Evolutionary conservation across 2,113 vertebrate genomes (phyloP).

Genomic region (Galeopterus variegatus): DNA sequence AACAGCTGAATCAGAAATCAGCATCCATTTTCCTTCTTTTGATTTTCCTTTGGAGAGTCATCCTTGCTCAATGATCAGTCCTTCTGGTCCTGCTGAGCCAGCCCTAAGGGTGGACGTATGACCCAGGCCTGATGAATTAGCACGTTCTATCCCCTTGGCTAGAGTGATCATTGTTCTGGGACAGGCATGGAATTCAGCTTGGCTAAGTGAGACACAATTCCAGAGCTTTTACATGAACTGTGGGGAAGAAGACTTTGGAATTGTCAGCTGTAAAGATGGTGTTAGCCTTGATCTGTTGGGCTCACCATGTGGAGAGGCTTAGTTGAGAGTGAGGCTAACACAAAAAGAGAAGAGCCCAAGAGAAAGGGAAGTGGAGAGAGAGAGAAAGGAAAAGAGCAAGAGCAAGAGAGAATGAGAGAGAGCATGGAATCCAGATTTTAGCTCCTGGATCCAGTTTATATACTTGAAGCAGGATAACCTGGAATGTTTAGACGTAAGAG

Average conservation of each 20-base stretch:
- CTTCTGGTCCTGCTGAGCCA: background rate
- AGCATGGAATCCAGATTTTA: background rate
- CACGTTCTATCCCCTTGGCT: background rate
- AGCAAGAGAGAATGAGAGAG: background rate
- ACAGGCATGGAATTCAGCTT: background rate
- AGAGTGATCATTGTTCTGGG: background rate
- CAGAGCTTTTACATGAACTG: background rate
- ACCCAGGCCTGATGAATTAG: background rate
- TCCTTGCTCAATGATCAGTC: background rate
- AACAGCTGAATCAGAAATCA: conserved; percentile 49
- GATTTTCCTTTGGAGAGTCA: conserved; percentile 22
- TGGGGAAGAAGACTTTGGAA: background rate
- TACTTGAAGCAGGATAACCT: conserved; percentile 21
- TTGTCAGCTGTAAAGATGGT: background rate
- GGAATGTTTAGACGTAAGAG: conserved; percentile 38
- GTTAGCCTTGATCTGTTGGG: background rate
- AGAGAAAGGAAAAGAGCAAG: background rate
- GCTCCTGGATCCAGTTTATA: background rate
- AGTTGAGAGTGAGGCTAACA: background rate
- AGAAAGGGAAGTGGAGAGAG: background rate
- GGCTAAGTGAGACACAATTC: conserved; percentile 16
- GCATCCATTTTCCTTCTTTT: conserved; percentile 19
- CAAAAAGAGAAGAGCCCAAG: background rate
- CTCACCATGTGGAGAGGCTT: background rate
- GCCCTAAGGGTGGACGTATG: background rate